Evolutionary conservation across 2,113 vertebrate species (phyloP).

Genomic region (Copsychus sechellarum): DNA sequence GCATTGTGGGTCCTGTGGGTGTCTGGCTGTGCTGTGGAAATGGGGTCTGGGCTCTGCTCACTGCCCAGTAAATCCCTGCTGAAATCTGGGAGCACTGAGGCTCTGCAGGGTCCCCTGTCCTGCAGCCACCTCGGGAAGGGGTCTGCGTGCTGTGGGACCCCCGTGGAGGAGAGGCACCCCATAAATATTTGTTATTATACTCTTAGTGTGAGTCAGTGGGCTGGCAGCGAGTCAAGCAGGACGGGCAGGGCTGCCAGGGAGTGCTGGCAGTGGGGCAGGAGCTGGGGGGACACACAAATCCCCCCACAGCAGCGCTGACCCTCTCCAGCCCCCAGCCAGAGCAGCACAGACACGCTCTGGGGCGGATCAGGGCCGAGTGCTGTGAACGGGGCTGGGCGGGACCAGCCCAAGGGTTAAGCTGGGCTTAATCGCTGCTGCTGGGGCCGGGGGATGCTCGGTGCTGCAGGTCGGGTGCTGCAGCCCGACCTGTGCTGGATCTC

Average conservation of each 20-base stretch:
- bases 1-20: fast-evolving
- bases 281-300: neutral
- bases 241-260: neutral
- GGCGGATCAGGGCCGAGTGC: neutral
- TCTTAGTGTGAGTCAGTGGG: fast-evolving
- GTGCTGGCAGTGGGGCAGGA: neutral
- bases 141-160: neutral
- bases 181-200: fast-evolving
- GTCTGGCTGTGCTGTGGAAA: neutral
- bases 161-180: fast-evolving
- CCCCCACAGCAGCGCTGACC: fast-evolving
- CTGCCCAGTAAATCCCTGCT: neutral
- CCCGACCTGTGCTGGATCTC: neutral
- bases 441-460: fast-evolving
- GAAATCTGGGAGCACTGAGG: fast-evolving
- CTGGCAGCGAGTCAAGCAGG: fast-evolving
- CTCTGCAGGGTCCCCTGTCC: neutral
- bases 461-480: neutral
- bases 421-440: neutral
- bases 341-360: fast-evolving
- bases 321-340: neutral
- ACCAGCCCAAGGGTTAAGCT: neutral
- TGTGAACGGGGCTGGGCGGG: neutral
- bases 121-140: fast-evolving
- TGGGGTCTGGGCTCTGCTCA: fast-evolving